Evolutionary conservation across 2,888 invertebrate species (phyloP).

Genomic region (Leptinotarsa juncta): DNA sequence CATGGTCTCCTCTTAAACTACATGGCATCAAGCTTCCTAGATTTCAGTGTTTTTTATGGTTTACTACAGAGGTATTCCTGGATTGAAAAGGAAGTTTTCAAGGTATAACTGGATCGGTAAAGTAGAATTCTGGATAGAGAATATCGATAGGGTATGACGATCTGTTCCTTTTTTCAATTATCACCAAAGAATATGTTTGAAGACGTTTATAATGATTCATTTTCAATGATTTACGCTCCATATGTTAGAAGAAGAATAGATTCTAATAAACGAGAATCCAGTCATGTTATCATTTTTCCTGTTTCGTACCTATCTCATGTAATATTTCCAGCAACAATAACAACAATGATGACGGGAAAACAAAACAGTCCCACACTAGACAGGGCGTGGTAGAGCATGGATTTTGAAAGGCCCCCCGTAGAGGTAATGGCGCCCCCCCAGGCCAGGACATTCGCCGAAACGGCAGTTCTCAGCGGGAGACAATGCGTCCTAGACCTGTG

Average conservation of each 20-base stretch:
- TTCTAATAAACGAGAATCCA: no score
- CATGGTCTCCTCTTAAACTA: no score
- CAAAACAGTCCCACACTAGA: slow-evolving; percentile 46
- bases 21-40: no score
- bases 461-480: slow-evolving; percentile 55
- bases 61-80: no score
- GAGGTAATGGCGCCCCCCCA: slow-evolving; percentile 62
- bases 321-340: slow-evolving; percentile 20
- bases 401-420: slow-evolving; percentile 56
- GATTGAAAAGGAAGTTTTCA: no score
- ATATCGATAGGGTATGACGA: no score
- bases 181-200: no score
- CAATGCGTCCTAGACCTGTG: slow-evolving; percentile 44
- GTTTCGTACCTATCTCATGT: slow-evolving; percentile 1
- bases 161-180: no score
- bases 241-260: neutral
- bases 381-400: slow-evolving; percentile 58
- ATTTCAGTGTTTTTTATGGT: no score
- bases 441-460: slow-evolving; percentile 60
- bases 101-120: no score
- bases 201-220: no score
- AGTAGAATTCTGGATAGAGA: no score
- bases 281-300: neutral
- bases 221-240: neutral
- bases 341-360: slow-evolving; percentile 27